phyloP scores from a whole-genome alignment of 2,888 invertebrate species.

The Kryphioiulus occultus region DNA sequence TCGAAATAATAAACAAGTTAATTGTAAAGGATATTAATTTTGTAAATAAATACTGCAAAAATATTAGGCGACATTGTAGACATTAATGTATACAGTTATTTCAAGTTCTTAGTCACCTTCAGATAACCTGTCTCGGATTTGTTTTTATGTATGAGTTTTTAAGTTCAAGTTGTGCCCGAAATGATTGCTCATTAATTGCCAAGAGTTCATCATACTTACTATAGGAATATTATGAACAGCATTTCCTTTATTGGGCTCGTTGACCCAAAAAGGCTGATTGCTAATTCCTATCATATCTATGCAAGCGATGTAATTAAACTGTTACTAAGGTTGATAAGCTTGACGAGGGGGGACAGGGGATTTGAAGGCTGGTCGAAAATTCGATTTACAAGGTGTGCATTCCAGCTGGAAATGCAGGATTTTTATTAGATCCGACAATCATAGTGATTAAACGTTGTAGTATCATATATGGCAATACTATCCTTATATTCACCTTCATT shows the following conservation, averaged over 20 bases:
- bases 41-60: background rate
- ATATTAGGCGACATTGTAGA: too few relatives aligned
- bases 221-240: background rate
- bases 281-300: background rate
- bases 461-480: too few relatives aligned
- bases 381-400: background rate
- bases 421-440: too few relatives aligned
- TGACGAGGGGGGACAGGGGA: background rate
- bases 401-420: too few relatives aligned
- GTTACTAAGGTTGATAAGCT: background rate
- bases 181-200: constrained; percentile 30
- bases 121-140: background rate
- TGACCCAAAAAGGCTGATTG: background rate
- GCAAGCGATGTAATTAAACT: background rate
- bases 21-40: background rate
- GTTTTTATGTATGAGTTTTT: background rate
- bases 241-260: background rate
- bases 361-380: background rate
- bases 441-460: too few relatives aligned
- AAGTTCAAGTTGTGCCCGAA: background rate
- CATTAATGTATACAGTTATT: too few relatives aligned
- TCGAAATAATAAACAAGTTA: background rate
- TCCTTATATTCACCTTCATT: background rate
- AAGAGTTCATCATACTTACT: background rate
- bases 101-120: background rate